Evolutionary conservation across 2,797 vertebrate species (phyloP), one percentile per base, ranked within the genome.

Genomic region (Myripristis jacobus): DNA sequence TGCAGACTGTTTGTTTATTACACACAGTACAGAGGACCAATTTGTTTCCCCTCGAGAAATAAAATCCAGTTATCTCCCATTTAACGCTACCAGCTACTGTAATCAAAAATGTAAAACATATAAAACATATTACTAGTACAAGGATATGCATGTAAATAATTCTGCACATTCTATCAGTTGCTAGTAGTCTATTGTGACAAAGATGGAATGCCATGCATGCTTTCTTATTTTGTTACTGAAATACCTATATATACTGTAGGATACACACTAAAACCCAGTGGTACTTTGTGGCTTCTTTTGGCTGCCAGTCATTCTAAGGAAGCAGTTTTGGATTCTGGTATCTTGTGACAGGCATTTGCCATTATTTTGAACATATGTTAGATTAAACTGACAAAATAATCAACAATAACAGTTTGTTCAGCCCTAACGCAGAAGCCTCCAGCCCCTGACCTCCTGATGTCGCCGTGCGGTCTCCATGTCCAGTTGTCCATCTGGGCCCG

Each of bases 361-460:
- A 29, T 29, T 29, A 29, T 29, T 29, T 6, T 3, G 6, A 29
- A 3, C 27, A 29, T 29, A 29, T 3, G 3, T 3, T 6, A 29
- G 27, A 29, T 29, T 29, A 29, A 29, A 29, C 6, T 6, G 6
- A 29, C 6, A 29, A 6, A 29, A 3, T 29, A 6, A 29, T 29
- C 27, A 29, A 29, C 6, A 29, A 29, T 29, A 6, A 29, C 3
- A 3, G 27, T 6, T 3, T 3, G 3, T 29, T 3, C 27, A 29
- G 27, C 27, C 27, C 27, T 29, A 29, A 29, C 16, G 57, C 9
- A 60, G 27, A 63, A 51, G 18, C 46, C 52, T 22, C 43, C 65
- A 4, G 41, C 31, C 21, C 29, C 93, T 82, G 87, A 98, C 97
- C 97, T 94, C 93, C 81, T 97, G 97, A 55, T 95, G 94, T 8